phyloP scores from a whole-genome alignment of 2,113 vertebrate genomes.

The Caranx melampygus region DNA sequence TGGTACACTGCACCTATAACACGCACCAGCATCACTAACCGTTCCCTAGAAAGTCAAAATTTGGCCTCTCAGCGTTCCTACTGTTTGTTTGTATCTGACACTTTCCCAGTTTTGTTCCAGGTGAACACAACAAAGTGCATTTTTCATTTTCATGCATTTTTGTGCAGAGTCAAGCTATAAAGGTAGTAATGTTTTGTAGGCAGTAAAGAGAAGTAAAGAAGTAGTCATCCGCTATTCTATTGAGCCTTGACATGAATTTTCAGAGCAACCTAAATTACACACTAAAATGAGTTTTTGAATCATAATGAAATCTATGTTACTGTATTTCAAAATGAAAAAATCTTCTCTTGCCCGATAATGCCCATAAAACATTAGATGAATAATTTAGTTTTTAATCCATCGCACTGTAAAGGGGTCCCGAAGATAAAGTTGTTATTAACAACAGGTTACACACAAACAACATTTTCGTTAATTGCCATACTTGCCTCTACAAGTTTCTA shows the following conservation, averaged over 20 bases:
- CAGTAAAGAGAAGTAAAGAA: neutral
- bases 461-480: constrained; percentile 83
- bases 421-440: constrained; percentile 79
- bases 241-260: constrained; percentile 6
- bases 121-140: neutral
- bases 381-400: constrained; percentile 47
- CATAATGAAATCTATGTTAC: neutral
- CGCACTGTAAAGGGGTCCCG: constrained; percentile 63
- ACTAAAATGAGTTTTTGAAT: neutral
- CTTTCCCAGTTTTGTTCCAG: neutral
- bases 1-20: constrained; percentile 24
- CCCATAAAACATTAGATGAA: constrained; percentile 78
- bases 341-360: constrained; percentile 22
- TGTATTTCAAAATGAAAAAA: neutral
- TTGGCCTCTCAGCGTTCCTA: neutral
- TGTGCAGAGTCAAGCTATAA: constrained; percentile 8
- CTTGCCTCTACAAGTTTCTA: constrained; percentile 99
- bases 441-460: constrained; percentile 79
- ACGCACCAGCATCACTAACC: constrained; percentile 23
- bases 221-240: constrained; percentile 43
- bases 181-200: constrained; percentile 13
- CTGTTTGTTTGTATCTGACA: neutral
- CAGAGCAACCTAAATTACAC: neutral
- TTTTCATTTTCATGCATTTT: constrained; percentile 9
- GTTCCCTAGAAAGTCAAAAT: neutral